Percentiles rank a stretch among this genome's conserved stretches.
phyloP scores from a whole-genome alignment of 2,113 vertebrate genomes.

The Thamnophis sirtalis region DNA sequence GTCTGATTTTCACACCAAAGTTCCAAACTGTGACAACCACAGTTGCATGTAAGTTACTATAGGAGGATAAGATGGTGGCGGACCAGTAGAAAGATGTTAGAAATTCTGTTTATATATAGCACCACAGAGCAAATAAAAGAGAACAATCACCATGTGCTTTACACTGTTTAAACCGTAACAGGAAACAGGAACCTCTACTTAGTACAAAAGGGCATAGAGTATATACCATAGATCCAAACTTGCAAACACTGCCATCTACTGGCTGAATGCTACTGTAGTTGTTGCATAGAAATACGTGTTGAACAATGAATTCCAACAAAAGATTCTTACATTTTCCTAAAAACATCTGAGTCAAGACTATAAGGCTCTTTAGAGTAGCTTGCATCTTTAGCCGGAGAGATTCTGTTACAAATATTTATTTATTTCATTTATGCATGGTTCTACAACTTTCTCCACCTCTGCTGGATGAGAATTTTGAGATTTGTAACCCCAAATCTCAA shows the following conservation, averaged over 20 bases:
- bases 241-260: no score
- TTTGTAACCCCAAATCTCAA: background rate
- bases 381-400: background rate
- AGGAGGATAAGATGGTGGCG: background rate
- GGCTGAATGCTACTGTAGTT: no score
- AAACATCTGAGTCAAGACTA: background rate
- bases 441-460: background rate
- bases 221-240: no score
- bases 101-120: no score
- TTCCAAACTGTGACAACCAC: background rate
- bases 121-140: no score
- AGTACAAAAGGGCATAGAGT: no score
- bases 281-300: no score
- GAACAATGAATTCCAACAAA: no score
- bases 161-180: no score
- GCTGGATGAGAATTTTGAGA: background rate
- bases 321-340: background rate
- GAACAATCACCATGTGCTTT: no score
- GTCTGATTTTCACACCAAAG: background rate
- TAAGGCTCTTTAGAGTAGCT: background rate
- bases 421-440: background rate
- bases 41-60: background rate
- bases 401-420: background rate
- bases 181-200: no score
- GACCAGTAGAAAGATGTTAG: no score